Percentiles rank a stretch among this genome's conserved stretches.
Evolutionary conservation across 2,113 vertebrate species (phyloP).

Genomic region (Porphyrio hochstetteri): DNA sequence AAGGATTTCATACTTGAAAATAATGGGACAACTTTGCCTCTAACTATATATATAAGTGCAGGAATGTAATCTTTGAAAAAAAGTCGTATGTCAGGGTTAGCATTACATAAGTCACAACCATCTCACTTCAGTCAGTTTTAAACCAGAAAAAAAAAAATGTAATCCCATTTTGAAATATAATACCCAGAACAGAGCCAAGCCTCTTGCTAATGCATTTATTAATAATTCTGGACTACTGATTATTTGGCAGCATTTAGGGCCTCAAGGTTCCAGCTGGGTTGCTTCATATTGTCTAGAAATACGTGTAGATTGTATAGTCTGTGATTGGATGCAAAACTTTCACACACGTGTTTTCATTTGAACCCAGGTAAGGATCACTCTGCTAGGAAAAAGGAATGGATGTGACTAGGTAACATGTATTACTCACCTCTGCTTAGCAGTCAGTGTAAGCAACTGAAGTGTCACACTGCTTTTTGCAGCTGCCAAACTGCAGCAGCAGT

Average conservation of each 20-base stretch:
- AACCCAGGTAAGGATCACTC: neutral
- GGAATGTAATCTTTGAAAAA: neutral
- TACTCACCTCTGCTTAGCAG: neutral
- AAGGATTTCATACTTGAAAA: neutral
- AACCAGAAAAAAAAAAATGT: neutral
- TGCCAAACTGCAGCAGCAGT: neutral
- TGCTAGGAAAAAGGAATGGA: neutral
- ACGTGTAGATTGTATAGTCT: neutral
- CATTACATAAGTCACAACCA: constrained; percentile 6
- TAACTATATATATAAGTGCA: neutral
- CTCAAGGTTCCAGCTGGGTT: neutral
- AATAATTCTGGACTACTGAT: constrained; percentile 6
- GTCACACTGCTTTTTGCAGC: neutral
- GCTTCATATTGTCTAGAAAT: constrained; percentile 1
- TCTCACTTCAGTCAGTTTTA: neutral
- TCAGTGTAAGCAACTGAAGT: neutral
- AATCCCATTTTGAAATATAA: constrained; percentile 33
- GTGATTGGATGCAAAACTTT: constrained; percentile 12
- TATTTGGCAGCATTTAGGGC: neutral
- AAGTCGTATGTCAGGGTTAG: neutral
- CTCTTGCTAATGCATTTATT: constrained; percentile 23
- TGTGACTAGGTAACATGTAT: neutral
- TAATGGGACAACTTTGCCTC: neutral
- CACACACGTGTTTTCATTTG: constrained; percentile 19
- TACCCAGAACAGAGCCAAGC: neutral